Base-by-base conservation (phyloP, 2,888 invertebrate genomes). In the Synergus laeviventris region DNA sequence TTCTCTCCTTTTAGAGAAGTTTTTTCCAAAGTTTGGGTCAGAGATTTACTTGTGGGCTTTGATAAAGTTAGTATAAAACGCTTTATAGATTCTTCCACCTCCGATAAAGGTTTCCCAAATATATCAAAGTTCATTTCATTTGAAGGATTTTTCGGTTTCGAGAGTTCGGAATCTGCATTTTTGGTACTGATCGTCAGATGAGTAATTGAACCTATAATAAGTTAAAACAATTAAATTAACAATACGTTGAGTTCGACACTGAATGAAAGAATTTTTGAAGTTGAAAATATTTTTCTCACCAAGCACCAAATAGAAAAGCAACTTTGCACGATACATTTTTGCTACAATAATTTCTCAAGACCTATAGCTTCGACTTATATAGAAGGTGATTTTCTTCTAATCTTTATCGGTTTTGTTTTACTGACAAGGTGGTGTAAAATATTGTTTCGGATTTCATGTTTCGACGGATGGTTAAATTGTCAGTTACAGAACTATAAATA, bases 401-500 rank as follows among this genome's bases (percentile, higher is more conserved):
- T 56, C 56, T 56, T 56, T 21, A 56, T 56, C 1, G 18, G 56
- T 56, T 12, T 21, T 21, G 21, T 18, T 45, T 1, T 31, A 4
- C 70, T 31, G 45, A 45, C 70, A 45, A 49, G 45, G 9, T 70
- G 18, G 18, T 70, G 16, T 45, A 4, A 70, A 70, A 70, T 70
- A n/a, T 49, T 9, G 45, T 31, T 31, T n/a, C 11, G 18, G 31
- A 1, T 36, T 9, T 49, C 14, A 49, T 21, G 56, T 21, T 21
- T 56, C 21, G 21, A 56, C 12, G 9, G 56, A 56, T 56, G 11
- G 11, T 56, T 21, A 56, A 21, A 31, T 31, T 56, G 1, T n/a
- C 11, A 56, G 21, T 56, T 21, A 56, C 18, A 9, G 12, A 56
- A 12, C 56, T 21, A 56, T 56, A 56, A 56, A 56, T 56, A 56